Percentiles rank a stretch among this genome's conserved stretches.
These are phyloP conservation scores for Lepidotrigona ventralis DNA, from an alignment of 1,140 invertebrate genomes.

Conservation along the genomic window DNA sequence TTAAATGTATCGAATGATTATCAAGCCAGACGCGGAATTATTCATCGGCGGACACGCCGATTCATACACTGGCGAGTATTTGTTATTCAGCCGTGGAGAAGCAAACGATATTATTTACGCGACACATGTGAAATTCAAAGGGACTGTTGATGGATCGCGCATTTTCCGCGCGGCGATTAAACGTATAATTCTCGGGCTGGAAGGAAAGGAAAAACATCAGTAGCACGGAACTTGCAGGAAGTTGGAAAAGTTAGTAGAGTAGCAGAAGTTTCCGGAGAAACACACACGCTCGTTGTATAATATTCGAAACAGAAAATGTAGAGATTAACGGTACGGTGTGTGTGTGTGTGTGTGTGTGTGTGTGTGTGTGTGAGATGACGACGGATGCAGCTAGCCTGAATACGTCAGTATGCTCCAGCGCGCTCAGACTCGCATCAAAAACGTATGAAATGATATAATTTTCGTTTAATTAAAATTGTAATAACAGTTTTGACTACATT, in stretches of 20 bases:
- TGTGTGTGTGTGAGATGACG: background rate
- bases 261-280: constrained; percentile 27
- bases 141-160: background rate
- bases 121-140: background rate
- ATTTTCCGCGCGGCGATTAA: constrained; percentile 29
- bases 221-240: constrained; percentile 29
- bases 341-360: background rate
- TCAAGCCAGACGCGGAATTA: background rate
- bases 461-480: constrained; percentile 73
- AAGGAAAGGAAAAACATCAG: constrained; percentile 25
- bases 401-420: constrained; percentile 52
- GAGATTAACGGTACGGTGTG: constrained; percentile 44
- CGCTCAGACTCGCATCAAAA: constrained; percentile 60
- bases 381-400: constrained; percentile 45
- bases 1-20: constrained; percentile 24
- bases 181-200: constrained; percentile 26
- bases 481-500: constrained; percentile 69
- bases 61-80: background rate
- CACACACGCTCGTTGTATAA: constrained; percentile 36
- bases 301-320: constrained; percentile 59
- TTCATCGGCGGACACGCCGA: background rate
- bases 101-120: constrained; percentile 13
- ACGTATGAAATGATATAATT: constrained; percentile 71
- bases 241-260: constrained; percentile 32
- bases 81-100: background rate